Conservation (phyloP, 2,113 vertebrate genomes). For the Clarias magur region DNA sequence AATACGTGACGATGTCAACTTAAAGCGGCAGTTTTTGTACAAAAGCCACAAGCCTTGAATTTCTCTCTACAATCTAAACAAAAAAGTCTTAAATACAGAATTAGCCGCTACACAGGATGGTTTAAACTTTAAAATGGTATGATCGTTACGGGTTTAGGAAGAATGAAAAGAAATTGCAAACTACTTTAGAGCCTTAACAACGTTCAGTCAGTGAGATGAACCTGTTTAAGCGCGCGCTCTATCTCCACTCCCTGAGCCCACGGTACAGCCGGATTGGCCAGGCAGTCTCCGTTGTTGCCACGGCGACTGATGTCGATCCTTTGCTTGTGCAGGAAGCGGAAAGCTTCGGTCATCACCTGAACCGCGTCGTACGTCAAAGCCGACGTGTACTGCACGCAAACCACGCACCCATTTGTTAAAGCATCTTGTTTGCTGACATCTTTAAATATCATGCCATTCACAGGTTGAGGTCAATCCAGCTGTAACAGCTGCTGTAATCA, state of each 20-base stretch:
- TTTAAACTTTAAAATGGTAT: no score
- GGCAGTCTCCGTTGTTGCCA: conserved; percentile 93
- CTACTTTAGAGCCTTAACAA: not conserved
- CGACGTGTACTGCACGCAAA: conserved; percentile 86
- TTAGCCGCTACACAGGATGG: not conserved
- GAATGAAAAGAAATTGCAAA: not conserved
- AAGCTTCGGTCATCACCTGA: conserved; percentile 96
- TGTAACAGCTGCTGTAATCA: not conserved
- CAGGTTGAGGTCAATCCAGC: not conserved
- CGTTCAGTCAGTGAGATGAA: conserved; percentile 51
- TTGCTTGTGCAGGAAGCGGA: conserved; percentile 93
- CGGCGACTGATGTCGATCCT: conserved; percentile 93
- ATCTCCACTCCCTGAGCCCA: conserved; percentile 97
- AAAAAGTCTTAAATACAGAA: not conserved
- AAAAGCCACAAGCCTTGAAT: not conserved
- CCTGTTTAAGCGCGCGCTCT: conserved; percentile 95
- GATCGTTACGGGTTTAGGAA: not conserved
- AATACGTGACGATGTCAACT: no score
- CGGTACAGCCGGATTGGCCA: conserved; percentile 94
- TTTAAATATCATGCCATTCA: not conserved
- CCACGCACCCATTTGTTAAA: conserved; percentile 29
- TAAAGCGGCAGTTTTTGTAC: not conserved
- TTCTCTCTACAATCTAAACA: not conserved
- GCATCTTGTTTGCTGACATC: not conserved
- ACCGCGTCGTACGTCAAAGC: conserved; percentile 94